phyloP scores from a whole-genome alignment of 1,140 invertebrate genomes.

The Sminthurides bifidus region DNA sequence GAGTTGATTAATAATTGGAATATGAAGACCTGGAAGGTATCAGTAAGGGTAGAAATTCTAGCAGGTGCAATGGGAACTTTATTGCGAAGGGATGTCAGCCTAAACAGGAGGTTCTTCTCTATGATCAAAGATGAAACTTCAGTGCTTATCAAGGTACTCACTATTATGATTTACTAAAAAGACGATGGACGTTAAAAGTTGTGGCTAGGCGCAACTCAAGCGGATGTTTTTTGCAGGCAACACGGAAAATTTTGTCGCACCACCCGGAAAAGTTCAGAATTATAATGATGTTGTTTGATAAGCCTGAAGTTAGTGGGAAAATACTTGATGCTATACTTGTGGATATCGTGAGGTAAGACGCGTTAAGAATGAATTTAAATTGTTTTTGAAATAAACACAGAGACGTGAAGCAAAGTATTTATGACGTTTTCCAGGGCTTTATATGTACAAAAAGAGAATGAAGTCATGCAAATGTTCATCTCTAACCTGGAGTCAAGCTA shows the following conservation, averaged over 20 bases:
- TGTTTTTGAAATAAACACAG: not conserved
- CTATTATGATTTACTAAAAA: not conserved
- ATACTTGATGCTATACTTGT: conserved; percentile 76
- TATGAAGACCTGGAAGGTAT: not conserved
- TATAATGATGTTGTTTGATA: conserved; percentile 74
- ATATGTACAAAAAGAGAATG: not conserved
- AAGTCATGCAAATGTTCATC: not conserved
- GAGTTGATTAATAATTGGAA: conserved; percentile 51
- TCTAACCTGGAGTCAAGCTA: not conserved
- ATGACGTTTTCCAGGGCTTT: not conserved
- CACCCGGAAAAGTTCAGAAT: conserved; percentile 56
- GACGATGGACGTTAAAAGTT: too few species aligned
- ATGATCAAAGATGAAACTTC: not conserved
- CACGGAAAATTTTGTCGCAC: conserved; percentile 48
- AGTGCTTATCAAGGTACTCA: not conserved
- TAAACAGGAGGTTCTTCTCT: conserved; percentile 72
- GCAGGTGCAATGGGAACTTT: conserved; percentile 45
- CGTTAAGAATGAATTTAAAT: too few species aligned
- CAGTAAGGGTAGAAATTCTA: not conserved
- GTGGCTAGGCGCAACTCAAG: not conserved
- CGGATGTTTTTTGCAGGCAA: conserved; percentile 37
- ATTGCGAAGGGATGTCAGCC: conserved; percentile 77
- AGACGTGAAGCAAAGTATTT: too few species aligned
- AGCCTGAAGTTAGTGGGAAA: conserved; percentile 71
- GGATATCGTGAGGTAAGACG: conserved; percentile 76